These are phyloP conservation scores for Mesoclemmys tuberculata DNA, from an alignment of 2,113 vertebrate species.

Conservation along the genomic window DNA sequence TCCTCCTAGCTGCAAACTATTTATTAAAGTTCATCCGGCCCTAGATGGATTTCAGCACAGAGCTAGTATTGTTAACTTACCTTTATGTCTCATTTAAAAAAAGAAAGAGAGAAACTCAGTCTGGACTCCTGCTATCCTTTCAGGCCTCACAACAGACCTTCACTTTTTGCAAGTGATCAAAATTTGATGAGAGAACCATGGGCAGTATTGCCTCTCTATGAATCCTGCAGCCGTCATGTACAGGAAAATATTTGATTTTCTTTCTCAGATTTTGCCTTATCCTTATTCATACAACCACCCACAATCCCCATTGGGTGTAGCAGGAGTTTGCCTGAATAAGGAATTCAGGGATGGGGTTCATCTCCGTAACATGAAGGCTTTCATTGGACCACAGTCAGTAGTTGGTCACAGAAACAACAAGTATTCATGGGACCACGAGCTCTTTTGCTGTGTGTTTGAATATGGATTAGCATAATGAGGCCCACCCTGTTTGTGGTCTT, in stretches of 20 bases:
- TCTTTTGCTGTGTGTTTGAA: too few species aligned
- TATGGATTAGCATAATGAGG: too few species aligned
- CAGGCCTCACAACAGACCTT: conserved; percentile 38
- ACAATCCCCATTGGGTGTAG: not conserved
- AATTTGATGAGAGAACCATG: not conserved
- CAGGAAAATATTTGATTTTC: not conserved
- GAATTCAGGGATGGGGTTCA: not conserved
- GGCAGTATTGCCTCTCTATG: accelerated
- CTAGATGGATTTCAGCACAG: conserved; percentile 42
- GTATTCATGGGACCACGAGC: not conserved
- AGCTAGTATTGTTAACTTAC: conserved; percentile 42
- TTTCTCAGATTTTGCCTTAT: not conserved
- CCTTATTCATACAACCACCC: accelerated
- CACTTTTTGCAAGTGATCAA: conserved; percentile 25
- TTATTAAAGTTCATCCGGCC: conserved; percentile 66
- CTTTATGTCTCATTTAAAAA: conserved; percentile 44
- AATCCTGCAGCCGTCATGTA: not conserved
- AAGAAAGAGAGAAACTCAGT: not conserved
- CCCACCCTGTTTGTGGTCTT: too few species aligned
- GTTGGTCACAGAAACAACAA: not conserved
- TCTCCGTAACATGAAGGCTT: not conserved
- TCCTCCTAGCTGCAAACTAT: conserved; percentile 14
- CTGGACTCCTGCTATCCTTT: conserved; percentile 51
- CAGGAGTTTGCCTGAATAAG: not conserved
- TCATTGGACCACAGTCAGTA: not conserved